Evolutionary conservation across 1,140 invertebrate genomes (phyloP).

Genomic region (Bombus waltoni): DNA sequence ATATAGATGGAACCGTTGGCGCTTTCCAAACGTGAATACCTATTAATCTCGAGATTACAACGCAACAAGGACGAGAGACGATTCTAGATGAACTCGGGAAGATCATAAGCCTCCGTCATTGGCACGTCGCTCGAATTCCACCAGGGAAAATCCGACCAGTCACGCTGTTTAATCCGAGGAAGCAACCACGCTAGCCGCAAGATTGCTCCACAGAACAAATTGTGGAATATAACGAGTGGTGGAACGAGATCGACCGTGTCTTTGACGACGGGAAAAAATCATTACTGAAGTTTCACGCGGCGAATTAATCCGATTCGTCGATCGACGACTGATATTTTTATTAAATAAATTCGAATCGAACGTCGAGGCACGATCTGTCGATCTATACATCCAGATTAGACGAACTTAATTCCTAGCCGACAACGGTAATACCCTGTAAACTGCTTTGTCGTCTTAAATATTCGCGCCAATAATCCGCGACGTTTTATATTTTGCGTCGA

Average conservation of each 20-base stretch:
- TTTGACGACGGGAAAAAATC: neutral
- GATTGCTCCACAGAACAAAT: constrained; percentile 28
- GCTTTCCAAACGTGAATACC: neutral
- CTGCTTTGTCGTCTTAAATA: neutral
- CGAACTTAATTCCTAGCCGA: constrained; percentile 9
- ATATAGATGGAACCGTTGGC: neutral
- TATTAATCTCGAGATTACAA: constrained; percentile 49
- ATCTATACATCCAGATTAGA: constrained; percentile 4
- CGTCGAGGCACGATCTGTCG: neutral
- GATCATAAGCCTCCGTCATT: neutral
- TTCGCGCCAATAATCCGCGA: neutral
- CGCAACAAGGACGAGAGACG: constrained; percentile 6
- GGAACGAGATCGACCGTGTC: constrained; percentile 16
- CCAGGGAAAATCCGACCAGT: constrained; percentile 70
- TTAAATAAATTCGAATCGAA: neutral
- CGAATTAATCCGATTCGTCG: constrained; percentile 11
- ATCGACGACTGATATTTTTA: constrained; percentile 7
- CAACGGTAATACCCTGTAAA: constrained; percentile 25
- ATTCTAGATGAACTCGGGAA: constrained; percentile 28
- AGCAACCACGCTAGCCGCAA: constrained; percentile 34
- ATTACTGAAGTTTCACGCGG: neutral
- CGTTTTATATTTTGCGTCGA: neutral
- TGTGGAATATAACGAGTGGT: constrained; percentile 26
- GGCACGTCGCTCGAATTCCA: constrained; percentile 54
- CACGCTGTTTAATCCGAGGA: constrained; percentile 73